phyloP scores from a whole-genome alignment of 2,113 vertebrate species.

The Vulpes lagopus region DNA sequence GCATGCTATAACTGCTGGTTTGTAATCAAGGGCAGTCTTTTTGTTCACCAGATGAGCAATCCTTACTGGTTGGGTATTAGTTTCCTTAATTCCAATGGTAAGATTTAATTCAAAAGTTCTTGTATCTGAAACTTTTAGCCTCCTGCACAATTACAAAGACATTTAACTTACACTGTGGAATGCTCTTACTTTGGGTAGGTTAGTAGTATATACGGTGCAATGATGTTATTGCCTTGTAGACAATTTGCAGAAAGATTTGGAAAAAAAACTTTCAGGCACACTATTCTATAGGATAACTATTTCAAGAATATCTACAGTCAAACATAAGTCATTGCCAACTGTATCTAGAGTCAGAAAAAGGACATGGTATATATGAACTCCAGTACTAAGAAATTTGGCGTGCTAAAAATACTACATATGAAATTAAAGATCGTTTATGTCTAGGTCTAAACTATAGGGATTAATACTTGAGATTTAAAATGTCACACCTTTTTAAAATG shows the following conservation, averaged over 20 bases:
- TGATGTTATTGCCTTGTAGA: background rate
- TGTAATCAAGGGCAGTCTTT: slow-evolving; percentile 23
- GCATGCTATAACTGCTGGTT: background rate
- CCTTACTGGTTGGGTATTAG: background rate
- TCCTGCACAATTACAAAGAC: background rate
- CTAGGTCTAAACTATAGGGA: background rate
- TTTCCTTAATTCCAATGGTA: background rate
- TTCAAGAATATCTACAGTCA: background rate
- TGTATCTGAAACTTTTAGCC: background rate
- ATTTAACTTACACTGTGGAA: background rate
- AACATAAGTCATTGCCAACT: background rate
- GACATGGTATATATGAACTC: background rate
- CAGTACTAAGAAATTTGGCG: background rate
- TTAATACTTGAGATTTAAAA: slow-evolving; percentile 14
- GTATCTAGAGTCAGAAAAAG: background rate
- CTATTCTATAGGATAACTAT: background rate
- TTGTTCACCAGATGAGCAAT: background rate
- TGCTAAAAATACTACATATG: background rate
- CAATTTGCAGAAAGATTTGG: background rate
- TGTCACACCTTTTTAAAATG: background rate
- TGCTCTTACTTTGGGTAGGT: background rate
- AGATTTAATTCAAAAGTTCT: background rate
- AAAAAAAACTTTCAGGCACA: background rate
- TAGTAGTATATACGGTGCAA: background rate
- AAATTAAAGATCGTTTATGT: background rate